Percentiles rank a stretch among this genome's conserved stretches.
Conservation (phyloP, 1,140 invertebrate genomes). For the Delia radicum region DNA sequence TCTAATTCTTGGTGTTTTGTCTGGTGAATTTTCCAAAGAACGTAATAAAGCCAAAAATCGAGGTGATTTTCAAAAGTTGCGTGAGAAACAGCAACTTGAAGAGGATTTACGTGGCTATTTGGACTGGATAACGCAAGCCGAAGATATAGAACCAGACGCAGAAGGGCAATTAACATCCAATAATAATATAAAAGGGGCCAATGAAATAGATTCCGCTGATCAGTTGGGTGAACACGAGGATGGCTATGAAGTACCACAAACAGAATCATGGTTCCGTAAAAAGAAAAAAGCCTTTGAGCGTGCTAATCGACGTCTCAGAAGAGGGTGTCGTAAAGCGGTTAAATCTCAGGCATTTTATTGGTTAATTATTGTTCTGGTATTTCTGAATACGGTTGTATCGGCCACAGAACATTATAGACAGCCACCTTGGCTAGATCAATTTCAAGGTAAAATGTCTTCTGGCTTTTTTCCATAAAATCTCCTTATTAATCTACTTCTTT, state of each 20-base stretch:
- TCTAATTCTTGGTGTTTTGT: constrained; percentile 99
- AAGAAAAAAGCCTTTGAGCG: constrained; percentile 84
- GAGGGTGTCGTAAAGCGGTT: constrained; percentile 88
- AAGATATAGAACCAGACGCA: constrained; percentile 94
- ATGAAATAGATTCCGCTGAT: constrained; percentile 83
- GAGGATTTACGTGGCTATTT: constrained; percentile 97
- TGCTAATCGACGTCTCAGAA: constrained; percentile 84
- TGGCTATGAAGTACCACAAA: constrained; percentile 64
- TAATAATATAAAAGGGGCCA: constrained; percentile 69
- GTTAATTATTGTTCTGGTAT: constrained; percentile 94
- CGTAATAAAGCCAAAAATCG: constrained; percentile 98
- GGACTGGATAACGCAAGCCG: constrained; percentile 99
- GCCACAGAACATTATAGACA: constrained; percentile 97
- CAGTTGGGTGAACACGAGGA: constrained; percentile 76
- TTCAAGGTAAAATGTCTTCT: too few relatives aligned
- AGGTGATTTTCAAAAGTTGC: constrained; percentile 96
- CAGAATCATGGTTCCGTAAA: constrained; percentile 77
- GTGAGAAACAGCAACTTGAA: constrained; percentile 98
- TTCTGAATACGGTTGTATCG: constrained; percentile 90
- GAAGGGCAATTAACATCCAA: constrained; percentile 72
- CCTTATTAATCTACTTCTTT: too few relatives aligned
- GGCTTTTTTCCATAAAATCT: too few relatives aligned
- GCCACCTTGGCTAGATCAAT: constrained; percentile 90
- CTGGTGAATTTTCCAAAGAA: constrained; percentile 99
- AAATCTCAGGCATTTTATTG: constrained; percentile 99